These are phyloP conservation scores for Urocolius indicus DNA, from an alignment of 2,113 vertebrate genomes.

Conservation along the genomic window DNA sequence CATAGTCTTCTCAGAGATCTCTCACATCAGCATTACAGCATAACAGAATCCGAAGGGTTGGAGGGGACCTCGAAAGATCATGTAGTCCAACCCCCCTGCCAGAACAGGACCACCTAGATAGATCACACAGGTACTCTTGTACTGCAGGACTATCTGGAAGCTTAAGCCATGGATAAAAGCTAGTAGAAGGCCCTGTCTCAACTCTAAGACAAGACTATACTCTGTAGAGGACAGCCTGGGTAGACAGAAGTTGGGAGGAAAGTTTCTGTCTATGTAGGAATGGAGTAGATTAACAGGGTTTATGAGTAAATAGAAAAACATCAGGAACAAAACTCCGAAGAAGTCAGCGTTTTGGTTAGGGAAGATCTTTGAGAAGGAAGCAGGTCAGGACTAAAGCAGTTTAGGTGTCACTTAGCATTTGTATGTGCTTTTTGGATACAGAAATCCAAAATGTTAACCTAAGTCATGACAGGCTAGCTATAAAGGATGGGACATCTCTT, in stretches of 20 bases:
- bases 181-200: neutral
- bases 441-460: neutral
- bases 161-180: neutral
- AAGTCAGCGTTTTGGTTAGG: neutral
- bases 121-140: neutral
- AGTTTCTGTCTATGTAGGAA: neutral
- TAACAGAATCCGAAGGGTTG: too few species aligned
- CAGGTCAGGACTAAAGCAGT: neutral
- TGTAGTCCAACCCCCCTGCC: too few species aligned
- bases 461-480: neutral
- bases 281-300: neutral
- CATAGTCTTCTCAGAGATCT: neutral
- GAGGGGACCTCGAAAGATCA: too few species aligned
- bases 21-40: neutral
- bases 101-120: too few species aligned
- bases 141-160: neutral
- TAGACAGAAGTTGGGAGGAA: neutral
- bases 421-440: neutral
- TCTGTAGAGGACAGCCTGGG: neutral
- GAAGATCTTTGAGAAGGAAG: neutral
- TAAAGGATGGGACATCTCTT: neutral
- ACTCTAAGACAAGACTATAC: neutral
- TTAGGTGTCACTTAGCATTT: neutral
- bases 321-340: neutral
- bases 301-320: neutral